These are phyloP conservation scores for Anthonomus grandis DNA, from an alignment of 1,140 invertebrate genomes.

Conservation along the genomic window DNA sequence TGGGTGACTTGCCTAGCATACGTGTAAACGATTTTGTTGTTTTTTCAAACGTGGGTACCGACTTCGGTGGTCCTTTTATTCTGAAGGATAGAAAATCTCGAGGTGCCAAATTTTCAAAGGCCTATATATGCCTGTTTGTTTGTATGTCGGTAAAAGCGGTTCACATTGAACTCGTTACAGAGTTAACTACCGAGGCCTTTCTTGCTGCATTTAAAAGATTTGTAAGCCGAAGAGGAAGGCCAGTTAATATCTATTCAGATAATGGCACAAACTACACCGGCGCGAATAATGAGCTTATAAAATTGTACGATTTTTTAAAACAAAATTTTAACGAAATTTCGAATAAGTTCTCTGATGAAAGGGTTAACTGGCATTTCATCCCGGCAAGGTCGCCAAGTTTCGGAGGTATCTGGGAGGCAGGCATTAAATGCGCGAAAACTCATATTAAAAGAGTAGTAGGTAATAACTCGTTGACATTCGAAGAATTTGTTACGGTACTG, in stretches of 20 bases:
- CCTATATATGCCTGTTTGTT: conserved; percentile 8
- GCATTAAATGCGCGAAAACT: neutral
- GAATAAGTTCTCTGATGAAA: neutral
- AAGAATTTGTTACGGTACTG: conserved; percentile 6
- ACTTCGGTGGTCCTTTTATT: conserved; percentile 6
- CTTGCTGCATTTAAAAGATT: conserved; percentile 7
- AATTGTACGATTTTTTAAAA: conserved; percentile 3
- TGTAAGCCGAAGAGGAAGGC: conserved; percentile 3
- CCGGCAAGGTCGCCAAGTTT: conserved; percentile 25
- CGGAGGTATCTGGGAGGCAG: conserved; percentile 29
- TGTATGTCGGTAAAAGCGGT: conserved; percentile 5
- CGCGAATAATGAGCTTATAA: conserved; percentile 11
- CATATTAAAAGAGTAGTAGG: conserved; percentile 26
- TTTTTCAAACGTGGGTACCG: neutral
- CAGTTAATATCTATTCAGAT: conserved; percentile 20
- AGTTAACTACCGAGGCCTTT: neutral
- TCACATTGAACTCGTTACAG: neutral
- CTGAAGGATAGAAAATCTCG: conserved; percentile 8
- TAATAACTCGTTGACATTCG: neutral
- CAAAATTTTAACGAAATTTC: neutral
- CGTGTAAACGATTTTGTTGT: neutral
- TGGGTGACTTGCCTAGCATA: neutral
- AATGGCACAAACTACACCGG: conserved; percentile 23
- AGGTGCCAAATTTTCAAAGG: conserved; percentile 3
- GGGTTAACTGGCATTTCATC: conserved; percentile 34